Evolutionary conservation across 2,888 invertebrate genomes (phyloP).

Genomic region (Ennomos erosarius): DNA sequence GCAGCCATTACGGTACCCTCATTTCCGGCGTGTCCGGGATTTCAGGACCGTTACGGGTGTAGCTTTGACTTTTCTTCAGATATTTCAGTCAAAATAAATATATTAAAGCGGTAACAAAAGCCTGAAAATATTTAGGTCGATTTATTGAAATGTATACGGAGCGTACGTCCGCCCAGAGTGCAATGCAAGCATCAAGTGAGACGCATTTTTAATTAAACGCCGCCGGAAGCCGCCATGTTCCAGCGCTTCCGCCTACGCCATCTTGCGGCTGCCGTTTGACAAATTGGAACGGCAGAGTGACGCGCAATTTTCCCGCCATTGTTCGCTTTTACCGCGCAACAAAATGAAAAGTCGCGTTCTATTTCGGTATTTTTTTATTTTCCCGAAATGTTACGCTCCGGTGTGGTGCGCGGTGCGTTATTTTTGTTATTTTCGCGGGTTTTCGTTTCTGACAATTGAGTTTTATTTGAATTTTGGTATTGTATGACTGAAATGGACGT

Average conservation of each 20-base stretch:
- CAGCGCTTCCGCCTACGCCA: constrained; percentile 73
- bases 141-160: constrained; percentile 46
- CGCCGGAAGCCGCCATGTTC: constrained; percentile 78
- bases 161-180: constrained; percentile 57
- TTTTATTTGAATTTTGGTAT: constrained; percentile 65
- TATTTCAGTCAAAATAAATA: constrained; percentile 21
- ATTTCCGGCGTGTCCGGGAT: constrained; percentile 62
- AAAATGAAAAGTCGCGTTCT: constrained; percentile 82
- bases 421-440: constrained; percentile 62
- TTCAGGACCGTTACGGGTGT: constrained; percentile 50
- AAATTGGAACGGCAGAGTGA: constrained; percentile 84
- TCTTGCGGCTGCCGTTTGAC: constrained; percentile 82
- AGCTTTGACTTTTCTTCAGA: constrained; percentile 22
- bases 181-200: constrained; percentile 71
- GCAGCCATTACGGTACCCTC: constrained; percentile 65
- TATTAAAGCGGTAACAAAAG: constrained; percentile 12
- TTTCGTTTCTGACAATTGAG: constrained; percentile 67
- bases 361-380: constrained; percentile 70
- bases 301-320: constrained; percentile 85
- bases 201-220: constrained; percentile 83
- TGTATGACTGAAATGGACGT: constrained; percentile 46
- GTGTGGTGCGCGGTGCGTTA: constrained; percentile 55
- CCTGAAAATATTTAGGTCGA: constrained; percentile 29
- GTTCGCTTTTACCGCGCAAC: constrained; percentile 81
- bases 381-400: constrained; percentile 66